Percentiles rank a stretch among this genome's conserved stretches.
Evolutionary conservation across 2,113 vertebrate genomes (phyloP).

Genomic region (Zosterops borbonicus): DNA sequence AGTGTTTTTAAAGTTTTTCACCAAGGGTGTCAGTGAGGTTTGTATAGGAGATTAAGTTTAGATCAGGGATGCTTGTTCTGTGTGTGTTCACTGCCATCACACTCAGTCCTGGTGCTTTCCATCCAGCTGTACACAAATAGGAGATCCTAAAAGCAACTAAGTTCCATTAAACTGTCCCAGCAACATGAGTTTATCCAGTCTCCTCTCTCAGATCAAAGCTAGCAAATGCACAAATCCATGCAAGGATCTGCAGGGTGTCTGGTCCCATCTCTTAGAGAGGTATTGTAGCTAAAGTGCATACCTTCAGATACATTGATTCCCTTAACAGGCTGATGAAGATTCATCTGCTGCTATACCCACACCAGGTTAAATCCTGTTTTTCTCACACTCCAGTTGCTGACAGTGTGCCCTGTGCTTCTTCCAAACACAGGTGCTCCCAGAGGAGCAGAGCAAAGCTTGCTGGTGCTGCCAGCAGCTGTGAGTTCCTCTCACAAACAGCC

Average conservation of each 20-base stretch:
- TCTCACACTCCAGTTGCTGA: background rate
- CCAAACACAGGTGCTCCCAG: background rate
- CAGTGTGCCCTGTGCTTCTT: background rate
- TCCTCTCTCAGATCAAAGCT: background rate
- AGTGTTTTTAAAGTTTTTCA: background rate
- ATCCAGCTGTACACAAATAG: background rate
- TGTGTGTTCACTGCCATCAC: background rate
- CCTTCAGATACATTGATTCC: background rate
- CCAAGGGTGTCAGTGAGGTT: background rate
- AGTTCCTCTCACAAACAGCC: background rate
- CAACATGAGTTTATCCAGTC: background rate
- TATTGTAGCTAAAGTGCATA: background rate
- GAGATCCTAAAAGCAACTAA: background rate
- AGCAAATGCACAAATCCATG: background rate
- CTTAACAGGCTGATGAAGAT: background rate
- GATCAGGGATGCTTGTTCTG: background rate
- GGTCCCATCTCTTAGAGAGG: background rate
- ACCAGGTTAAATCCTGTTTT: background rate
- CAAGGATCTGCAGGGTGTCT: background rate
- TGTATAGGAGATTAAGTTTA: background rate
- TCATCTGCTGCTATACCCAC: background rate
- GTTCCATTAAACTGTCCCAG: background rate
- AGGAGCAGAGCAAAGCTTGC: background rate
- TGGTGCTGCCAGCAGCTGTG: background rate
- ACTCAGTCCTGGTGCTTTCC: background rate